These are phyloP conservation scores for Mastigias papua DNA, from an alignment of 30 jellyfish, hydroid and myxozoan species.

Conservation along the genomic window DNA sequence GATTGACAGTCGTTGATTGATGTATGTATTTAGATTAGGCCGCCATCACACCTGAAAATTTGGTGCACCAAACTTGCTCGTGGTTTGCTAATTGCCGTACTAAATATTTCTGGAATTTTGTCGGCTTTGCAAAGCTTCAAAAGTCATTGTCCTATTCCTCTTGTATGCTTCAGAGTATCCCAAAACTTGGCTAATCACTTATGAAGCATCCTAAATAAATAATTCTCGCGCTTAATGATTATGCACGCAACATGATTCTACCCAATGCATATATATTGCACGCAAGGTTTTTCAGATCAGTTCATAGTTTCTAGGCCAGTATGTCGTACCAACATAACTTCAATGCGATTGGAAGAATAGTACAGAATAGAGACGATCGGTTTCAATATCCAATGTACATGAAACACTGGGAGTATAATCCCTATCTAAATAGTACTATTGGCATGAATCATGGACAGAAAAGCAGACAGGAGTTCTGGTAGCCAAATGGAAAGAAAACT, in stretches of 20 bases:
- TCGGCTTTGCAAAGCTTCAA: slow-evolving; percentile 9
- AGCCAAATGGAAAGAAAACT: neutral
- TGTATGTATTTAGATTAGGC: no score
- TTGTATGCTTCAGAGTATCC: slow-evolving; percentile 8
- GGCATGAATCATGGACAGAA: no score
- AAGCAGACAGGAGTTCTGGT: neutral
- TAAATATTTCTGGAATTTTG: slow-evolving; percentile 5
- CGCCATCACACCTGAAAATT: neutral
- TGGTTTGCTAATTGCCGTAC: neutral
- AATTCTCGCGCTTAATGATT: neutral
- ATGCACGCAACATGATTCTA: no score
- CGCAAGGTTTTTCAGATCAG: neutral
- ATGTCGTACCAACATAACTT: no score
- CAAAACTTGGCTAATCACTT: neutral
- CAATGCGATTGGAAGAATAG: no score
- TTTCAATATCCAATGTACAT: no score
- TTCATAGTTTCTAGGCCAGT: no score
- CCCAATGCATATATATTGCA: neutral
- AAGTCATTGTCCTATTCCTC: slow-evolving; percentile 4
- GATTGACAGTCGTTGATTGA: no score
- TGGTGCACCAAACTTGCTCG: no score
- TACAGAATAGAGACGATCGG: no score
- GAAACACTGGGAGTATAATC: neutral
- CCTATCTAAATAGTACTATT: no score
- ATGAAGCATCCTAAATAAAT: neutral